Conservation (phyloP, 2,113 vertebrate genomes). For the Elaphurus davidianus region DNA sequence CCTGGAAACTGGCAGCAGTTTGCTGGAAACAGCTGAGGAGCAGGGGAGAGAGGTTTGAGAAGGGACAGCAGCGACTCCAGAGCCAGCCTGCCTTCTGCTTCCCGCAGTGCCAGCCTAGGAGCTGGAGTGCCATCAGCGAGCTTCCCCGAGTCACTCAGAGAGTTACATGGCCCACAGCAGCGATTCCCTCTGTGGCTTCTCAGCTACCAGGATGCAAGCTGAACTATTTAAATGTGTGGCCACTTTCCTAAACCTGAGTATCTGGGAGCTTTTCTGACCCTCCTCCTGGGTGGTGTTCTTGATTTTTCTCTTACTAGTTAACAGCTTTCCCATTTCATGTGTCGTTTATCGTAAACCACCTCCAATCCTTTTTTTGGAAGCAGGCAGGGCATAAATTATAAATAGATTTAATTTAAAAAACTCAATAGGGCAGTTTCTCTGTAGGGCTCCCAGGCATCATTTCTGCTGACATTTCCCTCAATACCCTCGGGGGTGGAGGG, state of each 20-base stretch:
- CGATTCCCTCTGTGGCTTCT: not conserved
- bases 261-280: not conserved
- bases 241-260: not conserved
- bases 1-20: rapidly evolving
- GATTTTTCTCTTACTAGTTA: slow-evolving; percentile 12
- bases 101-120: rapidly evolving
- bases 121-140: rapidly evolving
- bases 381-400: slow-evolving; percentile 67
- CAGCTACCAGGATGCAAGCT: not conserved
- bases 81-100: rapidly evolving
- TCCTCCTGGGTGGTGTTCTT: not conserved
- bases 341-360: slow-evolving; percentile 40
- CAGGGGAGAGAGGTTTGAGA: not conserved
- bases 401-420: slow-evolving; percentile 68
- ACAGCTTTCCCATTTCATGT: not conserved
- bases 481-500: not conserved
- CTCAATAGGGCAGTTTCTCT: slow-evolving; percentile 63
- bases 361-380: slow-evolving; percentile 59
- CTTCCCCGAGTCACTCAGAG: not conserved
- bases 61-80: rapidly evolving
- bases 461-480: slow-evolving; percentile 28
- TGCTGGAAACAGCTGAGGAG: not conserved
- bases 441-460: not conserved
- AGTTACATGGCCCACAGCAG: rapidly evolving
- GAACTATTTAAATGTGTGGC: rapidly evolving